Evolutionary conservation across 2,888 invertebrate species (phyloP), one percentile per base, ranked within the genome.

Genomic region (Opisthograptis luteolata): DNA sequence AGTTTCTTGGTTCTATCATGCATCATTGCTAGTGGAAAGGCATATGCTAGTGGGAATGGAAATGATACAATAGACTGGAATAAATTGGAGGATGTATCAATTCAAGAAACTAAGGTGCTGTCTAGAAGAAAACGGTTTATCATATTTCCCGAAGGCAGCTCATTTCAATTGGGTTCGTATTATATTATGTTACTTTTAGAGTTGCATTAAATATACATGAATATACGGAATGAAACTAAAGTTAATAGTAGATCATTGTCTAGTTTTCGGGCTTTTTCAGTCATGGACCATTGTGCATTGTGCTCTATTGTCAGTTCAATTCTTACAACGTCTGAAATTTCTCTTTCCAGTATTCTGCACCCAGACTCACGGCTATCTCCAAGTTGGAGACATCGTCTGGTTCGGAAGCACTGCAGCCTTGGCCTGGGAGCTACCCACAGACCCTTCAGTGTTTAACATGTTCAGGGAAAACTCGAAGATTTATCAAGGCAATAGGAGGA

Each of bases 361-460:
- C 41, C 94, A 94, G 55, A 92, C 91, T 46, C 92, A 92, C 0
- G 92, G 93, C 0, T 92, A 92, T 47, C 76, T 92, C 0, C 87
- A 92, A 63, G 83, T 93, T 0, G 91, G 92, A 2, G 88, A 92
- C 55, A 87, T 93, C 8, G 93, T 95, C 30, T 94, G 94, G 72
- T 86, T 95, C 46, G 95, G 95, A 0, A 90, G 92, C 30, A 96
- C 96, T 0, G 95, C 95, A 0, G 95, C 95, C 1, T 79, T 96
- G 62, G 96, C 96, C 0, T 96, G 95, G 94, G 93, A 95, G 66
- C 78, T 96, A 30, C 96, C 96, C 0, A 92, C 93, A 14, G 92
- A 93, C 49, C 93, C 87, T 0, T 58, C 73, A 1, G 24, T 75
- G 0, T 83, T 84, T 25, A 55, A 72, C 2, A 58, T 74, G 15